Conservation (phyloP, 2,113 vertebrate species). For the Pelmatolapia mariae region DNA sequence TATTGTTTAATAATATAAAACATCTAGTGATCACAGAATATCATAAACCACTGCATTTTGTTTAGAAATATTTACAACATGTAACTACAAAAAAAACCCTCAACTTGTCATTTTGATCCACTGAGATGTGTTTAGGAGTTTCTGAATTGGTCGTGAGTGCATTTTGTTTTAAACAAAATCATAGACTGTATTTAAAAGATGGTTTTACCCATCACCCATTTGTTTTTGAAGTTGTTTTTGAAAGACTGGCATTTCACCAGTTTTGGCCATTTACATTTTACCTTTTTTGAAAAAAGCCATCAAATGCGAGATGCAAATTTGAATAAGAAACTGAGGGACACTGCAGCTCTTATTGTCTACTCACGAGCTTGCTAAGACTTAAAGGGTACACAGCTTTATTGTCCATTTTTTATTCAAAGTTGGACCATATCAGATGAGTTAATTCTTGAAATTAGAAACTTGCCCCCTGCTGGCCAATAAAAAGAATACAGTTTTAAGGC, state of each 20-base stretch:
- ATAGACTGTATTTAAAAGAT: neutral
- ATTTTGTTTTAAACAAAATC: neutral
- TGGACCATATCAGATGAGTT: neutral
- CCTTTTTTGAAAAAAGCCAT: neutral
- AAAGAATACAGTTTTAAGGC: neutral
- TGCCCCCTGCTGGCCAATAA: neutral
- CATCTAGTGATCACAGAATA: neutral
- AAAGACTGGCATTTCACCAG: neutral
- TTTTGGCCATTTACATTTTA: neutral
- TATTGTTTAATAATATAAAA: neutral
- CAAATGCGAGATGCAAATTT: neutral
- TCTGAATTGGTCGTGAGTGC: neutral
- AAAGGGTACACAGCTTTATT: rapidly evolving
- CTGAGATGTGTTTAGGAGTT: neutral
- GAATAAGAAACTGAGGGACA: neutral
- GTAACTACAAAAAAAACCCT: neutral
- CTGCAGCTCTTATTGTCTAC: neutral
- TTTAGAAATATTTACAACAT: neutral
- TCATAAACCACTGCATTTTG: neutral
- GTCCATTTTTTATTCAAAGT: neutral
- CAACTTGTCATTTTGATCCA: neutral
- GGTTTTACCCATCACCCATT: neutral
- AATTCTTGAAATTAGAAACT: neutral
- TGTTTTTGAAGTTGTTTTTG: neutral
- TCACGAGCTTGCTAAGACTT: neutral